A percentile compares a stretch with the other conserved stretches of the same genome.
Evolutionary conservation across 1,140 invertebrate species (phyloP).

Genomic region (Caenorhabditis briggsae): DNA sequence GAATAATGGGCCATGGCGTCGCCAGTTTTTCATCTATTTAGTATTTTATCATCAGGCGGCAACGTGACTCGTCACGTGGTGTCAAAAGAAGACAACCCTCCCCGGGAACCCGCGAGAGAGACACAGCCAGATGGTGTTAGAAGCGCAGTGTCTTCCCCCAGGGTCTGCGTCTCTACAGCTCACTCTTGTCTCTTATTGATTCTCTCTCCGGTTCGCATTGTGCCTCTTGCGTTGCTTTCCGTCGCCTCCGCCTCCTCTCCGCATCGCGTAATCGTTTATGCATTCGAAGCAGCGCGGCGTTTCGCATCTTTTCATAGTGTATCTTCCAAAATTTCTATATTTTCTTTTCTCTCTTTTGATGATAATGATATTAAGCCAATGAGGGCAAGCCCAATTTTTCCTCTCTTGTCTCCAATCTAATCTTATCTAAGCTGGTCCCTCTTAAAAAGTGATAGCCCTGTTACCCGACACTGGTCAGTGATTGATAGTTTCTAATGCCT

Average conservation of each 20-base stretch:
- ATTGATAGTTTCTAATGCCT: slow-evolving; percentile 4
- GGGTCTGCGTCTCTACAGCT: neutral
- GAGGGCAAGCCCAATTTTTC: neutral
- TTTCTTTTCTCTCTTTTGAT: neutral
- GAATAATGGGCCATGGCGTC: slow-evolving; percentile 21
- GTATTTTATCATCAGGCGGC: slow-evolving; percentile 45
- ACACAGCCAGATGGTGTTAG: neutral
- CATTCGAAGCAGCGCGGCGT: neutral
- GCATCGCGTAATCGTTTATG: slow-evolving; percentile 42
- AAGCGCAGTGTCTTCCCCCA: slow-evolving; percentile 7
- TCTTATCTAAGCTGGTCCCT: slow-evolving; percentile 23
- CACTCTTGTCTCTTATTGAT: neutral
- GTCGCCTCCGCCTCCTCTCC: neutral
- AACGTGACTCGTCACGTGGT: slow-evolving; percentile 55
- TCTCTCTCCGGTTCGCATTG: slow-evolving; percentile 2
- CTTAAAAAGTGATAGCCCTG: neutral
- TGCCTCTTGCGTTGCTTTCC: neutral
- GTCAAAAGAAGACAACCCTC: slow-evolving; percentile 31
- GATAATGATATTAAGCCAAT: neutral
- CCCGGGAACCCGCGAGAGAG: neutral
- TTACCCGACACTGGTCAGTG: neutral
- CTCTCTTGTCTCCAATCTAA: neutral
- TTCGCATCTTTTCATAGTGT: slow-evolving; percentile 6
- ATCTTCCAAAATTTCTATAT: slow-evolving; percentile 37
- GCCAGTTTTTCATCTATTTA: neutral